These are phyloP conservation scores for Philopedon plagiatum DNA, from an alignment of 2,888 invertebrate species.

Conservation along the genomic window DNA sequence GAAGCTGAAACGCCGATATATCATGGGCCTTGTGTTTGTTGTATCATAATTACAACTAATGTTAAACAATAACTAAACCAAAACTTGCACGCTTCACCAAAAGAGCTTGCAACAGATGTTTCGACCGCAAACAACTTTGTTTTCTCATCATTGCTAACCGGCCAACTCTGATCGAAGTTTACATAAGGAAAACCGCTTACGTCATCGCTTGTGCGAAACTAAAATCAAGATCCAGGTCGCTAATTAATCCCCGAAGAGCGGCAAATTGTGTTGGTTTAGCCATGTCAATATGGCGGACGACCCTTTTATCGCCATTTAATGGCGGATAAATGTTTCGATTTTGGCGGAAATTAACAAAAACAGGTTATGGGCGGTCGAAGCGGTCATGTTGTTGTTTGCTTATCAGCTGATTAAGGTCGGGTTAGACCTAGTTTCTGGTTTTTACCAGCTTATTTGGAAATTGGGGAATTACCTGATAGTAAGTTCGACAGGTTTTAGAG, in stretches of 20 bases:
- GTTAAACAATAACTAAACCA: too few relatives aligned
- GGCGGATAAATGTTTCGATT: constrained; percentile 45
- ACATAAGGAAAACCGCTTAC: constrained; percentile 20
- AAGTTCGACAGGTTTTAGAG: constrained; percentile 11
- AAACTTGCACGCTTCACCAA: too few relatives aligned
- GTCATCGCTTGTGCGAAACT: constrained; percentile 33
- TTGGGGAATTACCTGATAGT: constrained; percentile 14
- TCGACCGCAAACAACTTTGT: too few relatives aligned
- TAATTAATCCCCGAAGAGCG: constrained; percentile 36
- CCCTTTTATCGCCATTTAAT: constrained; percentile 47
- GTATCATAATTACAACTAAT: too few relatives aligned
- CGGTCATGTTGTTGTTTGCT: constrained; percentile 43
- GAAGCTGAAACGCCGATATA: too few relatives aligned
- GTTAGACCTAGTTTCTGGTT: constrained; percentile 35
- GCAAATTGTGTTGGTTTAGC: constrained; percentile 41
- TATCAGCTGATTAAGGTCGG: constrained; percentile 44
- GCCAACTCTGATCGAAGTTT: constrained; percentile 13
- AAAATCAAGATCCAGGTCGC: constrained; percentile 44
- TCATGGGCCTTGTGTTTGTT: too few relatives aligned
- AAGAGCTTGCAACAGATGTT: too few relatives aligned
- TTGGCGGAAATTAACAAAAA: constrained; percentile 47
- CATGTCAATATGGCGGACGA: constrained; percentile 44
- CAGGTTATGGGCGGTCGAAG: constrained; percentile 27
- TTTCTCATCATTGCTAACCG: too few relatives aligned
- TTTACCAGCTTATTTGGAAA: constrained; percentile 12